Base-by-base conservation (phyloP, 1,140 invertebrate species). In the Zaprionus camerounensis region DNA sequence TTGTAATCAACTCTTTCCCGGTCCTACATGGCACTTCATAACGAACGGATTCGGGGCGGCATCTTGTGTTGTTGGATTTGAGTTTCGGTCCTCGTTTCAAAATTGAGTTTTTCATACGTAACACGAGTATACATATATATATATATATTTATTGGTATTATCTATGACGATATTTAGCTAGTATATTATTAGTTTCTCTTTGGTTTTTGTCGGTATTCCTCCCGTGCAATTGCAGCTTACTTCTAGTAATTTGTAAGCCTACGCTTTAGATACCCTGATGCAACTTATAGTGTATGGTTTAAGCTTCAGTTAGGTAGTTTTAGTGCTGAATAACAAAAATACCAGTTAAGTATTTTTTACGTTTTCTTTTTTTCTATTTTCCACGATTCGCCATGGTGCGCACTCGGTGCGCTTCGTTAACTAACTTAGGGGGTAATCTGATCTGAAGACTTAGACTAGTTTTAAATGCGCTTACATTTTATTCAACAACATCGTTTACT, bases 391-490 rank as follows among this genome's bases (percentile, higher is more conserved):
- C 20, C 20, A 13, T 51, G 20, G 46, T 11, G 11, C 41, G 68
- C 59, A 64, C 41, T 66, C 51, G 24, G 44, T 31, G 61, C 71
- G 49, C 36, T 64, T 49, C 36, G 28, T 68, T 59, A 49, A 55
- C 57, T 56, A 28, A 28, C 20, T 36, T 31, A 67, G 13, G 17
- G 22, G n/a, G 2, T 65, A 46, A 15, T 28, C 26, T 22, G 62
- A 67, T 11, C 28, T 34, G 53, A 57, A 46, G 63, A 55, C 75
- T 81, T 79, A 74, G 53, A 53, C 71, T 73, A 68, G 68, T 83
- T 78, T 88, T 88, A 83, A 88, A 87, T 87, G 83, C 83, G 61
- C 68, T 71, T 81, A 88, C 78, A 75, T 88, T 78, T 53, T 56
- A 62, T 11, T 73, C 20, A 77, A 31, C 24, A 51, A 49, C 57